A percentile compares a stretch with the other conserved stretches of the same genome.
Evolutionary conservation across 2,888 invertebrate species (phyloP).

Genomic region (Steinernema hermaphroditum): DNA sequence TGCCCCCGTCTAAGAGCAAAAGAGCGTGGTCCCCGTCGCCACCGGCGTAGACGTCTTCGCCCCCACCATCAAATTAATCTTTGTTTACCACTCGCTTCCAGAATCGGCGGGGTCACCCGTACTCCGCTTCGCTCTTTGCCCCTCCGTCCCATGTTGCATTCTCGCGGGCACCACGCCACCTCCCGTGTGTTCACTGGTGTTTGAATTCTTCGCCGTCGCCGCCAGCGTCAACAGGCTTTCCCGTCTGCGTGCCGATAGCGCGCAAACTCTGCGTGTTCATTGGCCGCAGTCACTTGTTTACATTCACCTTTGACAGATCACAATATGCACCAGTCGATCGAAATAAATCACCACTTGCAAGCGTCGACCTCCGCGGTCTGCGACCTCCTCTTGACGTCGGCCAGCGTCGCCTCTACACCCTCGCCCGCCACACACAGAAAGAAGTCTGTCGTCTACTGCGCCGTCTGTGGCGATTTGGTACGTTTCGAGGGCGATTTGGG

Average conservation of each 20-base stretch:
- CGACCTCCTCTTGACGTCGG: not conserved
- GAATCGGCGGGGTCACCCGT: no score
- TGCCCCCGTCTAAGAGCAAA: no score
- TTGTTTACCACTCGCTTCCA: no score
- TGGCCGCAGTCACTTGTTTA: not conserved
- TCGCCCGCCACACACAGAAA: not conserved
- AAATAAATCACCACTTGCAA: slow-evolving; percentile 27
- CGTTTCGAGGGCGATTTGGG: no score
- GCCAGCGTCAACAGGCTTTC: not conserved
- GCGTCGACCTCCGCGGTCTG: slow-evolving; percentile 19
- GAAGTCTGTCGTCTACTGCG: slow-evolving; percentile 2
- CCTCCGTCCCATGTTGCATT: no score
- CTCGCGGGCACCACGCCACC: not conserved
- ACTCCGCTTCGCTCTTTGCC: no score
- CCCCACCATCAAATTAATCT: no score
- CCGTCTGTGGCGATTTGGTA: slow-evolving; percentile 22
- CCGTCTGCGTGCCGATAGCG: not conserved
- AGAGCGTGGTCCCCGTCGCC: no score
- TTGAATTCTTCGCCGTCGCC: no score
- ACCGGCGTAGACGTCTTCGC: no score
- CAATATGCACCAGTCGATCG: slow-evolving; percentile 4
- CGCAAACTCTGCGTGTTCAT: not conserved
- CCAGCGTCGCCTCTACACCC: not conserved
- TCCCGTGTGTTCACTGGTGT: not conserved
- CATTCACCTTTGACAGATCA: not conserved